Evolutionary conservation across 2,797 vertebrate genomes (phyloP).

Genomic region (Sphenopsis melanotis): DNA sequence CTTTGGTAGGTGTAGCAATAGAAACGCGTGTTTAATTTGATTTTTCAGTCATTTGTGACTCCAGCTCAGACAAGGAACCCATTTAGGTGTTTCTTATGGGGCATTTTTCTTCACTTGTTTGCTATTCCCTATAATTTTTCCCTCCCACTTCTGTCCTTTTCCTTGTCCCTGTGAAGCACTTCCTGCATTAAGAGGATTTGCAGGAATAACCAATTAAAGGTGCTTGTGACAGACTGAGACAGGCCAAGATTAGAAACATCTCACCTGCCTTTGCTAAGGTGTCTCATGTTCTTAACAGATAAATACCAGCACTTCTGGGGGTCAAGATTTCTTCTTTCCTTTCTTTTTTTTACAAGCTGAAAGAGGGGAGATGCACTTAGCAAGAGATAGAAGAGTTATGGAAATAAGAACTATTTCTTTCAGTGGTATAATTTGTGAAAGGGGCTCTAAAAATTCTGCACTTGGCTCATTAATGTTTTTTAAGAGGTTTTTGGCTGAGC

Average conservation of each 20-base stretch:
- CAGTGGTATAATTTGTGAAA: accelerated
- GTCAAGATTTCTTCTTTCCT: background rate
- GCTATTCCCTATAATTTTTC: background rate
- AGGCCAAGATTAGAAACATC: background rate
- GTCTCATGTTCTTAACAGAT: background rate
- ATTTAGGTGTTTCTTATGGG: background rate
- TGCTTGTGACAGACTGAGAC: background rate
- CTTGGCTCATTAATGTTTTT: background rate
- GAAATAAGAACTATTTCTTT: background rate
- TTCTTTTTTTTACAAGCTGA: background rate
- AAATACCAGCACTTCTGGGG: background rate
- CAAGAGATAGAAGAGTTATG: background rate
- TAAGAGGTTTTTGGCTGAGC: background rate
- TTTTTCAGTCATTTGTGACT: background rate
- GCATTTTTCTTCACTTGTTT: background rate
- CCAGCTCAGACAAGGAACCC: background rate
- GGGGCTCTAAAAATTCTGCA: background rate
- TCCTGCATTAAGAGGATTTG: background rate
- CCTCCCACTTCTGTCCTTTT: background rate
- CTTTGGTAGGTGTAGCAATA: background rate
- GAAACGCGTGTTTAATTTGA: background rate
- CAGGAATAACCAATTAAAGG: background rate
- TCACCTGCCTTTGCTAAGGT: background rate
- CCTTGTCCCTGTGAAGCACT: background rate
- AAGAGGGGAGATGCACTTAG: background rate